Evolutionary conservation across 2,113 vertebrate species (phyloP), one percentile per base, ranked within the genome.

Genomic region (Morone chrysops): DNA sequence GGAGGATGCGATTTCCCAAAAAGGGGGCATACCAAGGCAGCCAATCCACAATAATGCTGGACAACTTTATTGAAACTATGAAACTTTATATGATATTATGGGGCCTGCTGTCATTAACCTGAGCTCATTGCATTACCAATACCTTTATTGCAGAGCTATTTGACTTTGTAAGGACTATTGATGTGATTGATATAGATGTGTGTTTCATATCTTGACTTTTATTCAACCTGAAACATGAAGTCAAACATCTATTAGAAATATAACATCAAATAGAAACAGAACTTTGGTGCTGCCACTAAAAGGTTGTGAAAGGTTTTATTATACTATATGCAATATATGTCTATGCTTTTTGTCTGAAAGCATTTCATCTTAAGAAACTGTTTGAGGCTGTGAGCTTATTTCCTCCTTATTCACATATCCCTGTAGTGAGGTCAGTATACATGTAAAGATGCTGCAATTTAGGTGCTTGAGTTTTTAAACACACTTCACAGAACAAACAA

Each of bases 1-100:
- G 40, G 80, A 84, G 77, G 87, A 90, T 89, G 80, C 70, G 85
- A 91, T 89, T 81, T 81, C 78, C 87, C 92, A 89, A 92, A 92
- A 88, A 75, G 84, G 75, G 91, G 84, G 82, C 90, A 86, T n/a
- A 67, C n/a, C 16, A 20, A 85, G 86, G 72, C 85, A 17, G 86
- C 81, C 86, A 85, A 80, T 81, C 84, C 48, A 41, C 80, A 56
- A 54, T 83, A 80, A 89, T 87, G 78, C 83, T 18, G 47, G 75
- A 70, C 74, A 88, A 94, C 90, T 92, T 93, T 90, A 94, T 91
- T 86, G 88, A 92, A 92, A 93, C 79, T 70, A 56, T 92, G 89
- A 87, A 92, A 92, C 53, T 90, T 90, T 84, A 88, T 91, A 54
- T 86, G 83, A 78, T 84, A 84, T 87, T 83, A 92, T 80, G 78